A percentile compares a stretch with the other conserved stretches of the same genome.
These are phyloP conservation scores for Muscicapa striata DNA, from an alignment of 2,797 vertebrate species.

Conservation along the genomic window DNA sequence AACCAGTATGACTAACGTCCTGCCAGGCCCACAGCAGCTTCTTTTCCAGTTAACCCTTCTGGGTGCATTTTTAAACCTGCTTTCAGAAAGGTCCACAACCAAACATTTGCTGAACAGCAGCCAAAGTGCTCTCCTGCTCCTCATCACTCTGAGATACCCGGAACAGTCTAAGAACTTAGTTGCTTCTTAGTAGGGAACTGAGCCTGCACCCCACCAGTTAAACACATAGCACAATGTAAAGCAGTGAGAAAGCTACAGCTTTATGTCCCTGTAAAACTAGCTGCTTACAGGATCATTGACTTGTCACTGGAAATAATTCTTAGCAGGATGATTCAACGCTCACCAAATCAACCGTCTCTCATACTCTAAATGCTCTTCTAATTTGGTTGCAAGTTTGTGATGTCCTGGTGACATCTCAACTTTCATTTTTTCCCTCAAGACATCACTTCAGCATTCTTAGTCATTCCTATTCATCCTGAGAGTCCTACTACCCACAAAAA, in stretches of 20 bases:
- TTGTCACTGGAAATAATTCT: neutral
- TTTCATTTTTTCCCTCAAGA: neutral
- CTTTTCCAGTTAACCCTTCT: neutral
- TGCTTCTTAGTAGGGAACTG: neutral
- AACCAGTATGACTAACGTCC: neutral
- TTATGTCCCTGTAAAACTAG: neutral
- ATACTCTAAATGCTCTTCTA: neutral
- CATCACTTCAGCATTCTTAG: neutral
- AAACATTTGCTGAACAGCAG: neutral
- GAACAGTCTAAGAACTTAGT: neutral
- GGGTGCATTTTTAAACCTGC: neutral
- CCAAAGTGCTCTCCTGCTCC: neutral
- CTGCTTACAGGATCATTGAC: neutral
- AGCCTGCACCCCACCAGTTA: neutral
- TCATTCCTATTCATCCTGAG: neutral
- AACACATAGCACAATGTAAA: neutral
- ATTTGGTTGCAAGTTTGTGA: neutral
- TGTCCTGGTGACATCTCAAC: neutral
- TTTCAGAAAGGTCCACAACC: neutral
- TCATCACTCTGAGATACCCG: neutral
- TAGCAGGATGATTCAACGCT: neutral
- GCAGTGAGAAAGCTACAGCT: neutral
- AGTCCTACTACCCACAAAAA: neutral
- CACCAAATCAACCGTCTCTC: neutral
- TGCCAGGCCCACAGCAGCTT: neutral